These are phyloP conservation scores for Strix occidentalis DNA, from an alignment of 2,797 vertebrate species.

Conservation along the genomic window DNA sequence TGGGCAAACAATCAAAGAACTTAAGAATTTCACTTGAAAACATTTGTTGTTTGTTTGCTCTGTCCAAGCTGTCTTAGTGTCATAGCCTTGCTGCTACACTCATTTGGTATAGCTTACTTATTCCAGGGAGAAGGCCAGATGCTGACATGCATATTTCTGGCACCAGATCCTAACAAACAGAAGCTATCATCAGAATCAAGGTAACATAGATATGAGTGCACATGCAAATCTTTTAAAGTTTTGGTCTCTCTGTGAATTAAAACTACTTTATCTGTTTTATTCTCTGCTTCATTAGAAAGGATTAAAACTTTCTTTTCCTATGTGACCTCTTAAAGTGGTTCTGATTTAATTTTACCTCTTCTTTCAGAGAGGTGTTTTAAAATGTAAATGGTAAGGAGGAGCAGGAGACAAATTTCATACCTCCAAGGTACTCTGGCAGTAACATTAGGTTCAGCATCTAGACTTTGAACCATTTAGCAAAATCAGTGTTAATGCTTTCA, in stretches of 20 bases:
- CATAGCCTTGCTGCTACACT: background rate
- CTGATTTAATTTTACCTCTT: background rate
- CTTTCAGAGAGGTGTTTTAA: background rate
- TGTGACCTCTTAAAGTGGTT: background rate
- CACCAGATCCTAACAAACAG: background rate
- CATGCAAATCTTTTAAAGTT: background rate
- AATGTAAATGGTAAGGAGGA: background rate
- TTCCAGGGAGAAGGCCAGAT: slow-evolving; percentile 13
- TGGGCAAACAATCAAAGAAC: slow-evolving; percentile 50
- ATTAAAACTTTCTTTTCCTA: background rate
- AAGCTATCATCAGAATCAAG: background rate
- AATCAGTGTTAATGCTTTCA: slow-evolving; percentile 37
- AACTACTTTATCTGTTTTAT: background rate
- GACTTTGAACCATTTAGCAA: background rate
- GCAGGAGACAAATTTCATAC: background rate
- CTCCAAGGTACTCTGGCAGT: background rate
- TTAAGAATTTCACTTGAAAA: slow-evolving; percentile 41
- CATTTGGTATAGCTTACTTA: slow-evolving; percentile 20
- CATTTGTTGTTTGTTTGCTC: background rate
- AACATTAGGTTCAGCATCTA: background rate
- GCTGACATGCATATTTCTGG: slow-evolving; percentile 5
- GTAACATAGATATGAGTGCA: background rate
- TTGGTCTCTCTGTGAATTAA: background rate
- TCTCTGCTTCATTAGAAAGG: background rate
- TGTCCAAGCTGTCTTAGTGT: background rate